phyloP scores from a whole-genome alignment of 64 coral and sea anemone species.

The Stichodactyla mertensii region DNA sequence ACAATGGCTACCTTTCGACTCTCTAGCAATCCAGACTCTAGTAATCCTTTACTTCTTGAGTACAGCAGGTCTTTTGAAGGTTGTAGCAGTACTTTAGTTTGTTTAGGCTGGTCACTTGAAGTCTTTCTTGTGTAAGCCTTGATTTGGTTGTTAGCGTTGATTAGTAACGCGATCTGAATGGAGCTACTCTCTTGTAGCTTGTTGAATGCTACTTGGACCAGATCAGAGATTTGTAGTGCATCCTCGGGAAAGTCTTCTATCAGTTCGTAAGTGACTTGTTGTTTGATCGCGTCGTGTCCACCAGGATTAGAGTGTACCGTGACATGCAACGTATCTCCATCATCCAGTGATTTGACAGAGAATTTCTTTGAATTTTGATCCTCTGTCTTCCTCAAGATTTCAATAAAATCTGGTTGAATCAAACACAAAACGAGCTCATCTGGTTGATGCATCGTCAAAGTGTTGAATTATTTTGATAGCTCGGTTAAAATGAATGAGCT shows the following conservation, averaged over 20 bases:
- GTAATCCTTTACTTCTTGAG: constrained; percentile 53
- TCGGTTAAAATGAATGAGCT: neutral
- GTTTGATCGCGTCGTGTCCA: neutral
- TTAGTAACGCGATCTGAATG: constrained; percentile 41
- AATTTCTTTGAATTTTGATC: constrained; percentile 20
- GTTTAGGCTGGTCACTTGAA: neutral
- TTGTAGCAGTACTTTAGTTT: constrained; percentile 48
- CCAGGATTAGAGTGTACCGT: constrained; percentile 9
- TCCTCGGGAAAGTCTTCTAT: constrained; percentile 12
- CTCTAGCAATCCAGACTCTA: constrained; percentile 58
- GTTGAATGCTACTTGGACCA: constrained; percentile 9
- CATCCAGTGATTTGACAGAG: constrained; percentile 40
- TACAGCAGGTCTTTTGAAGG: constrained; percentile 68
- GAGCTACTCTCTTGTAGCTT: neutral
- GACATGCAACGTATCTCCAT: constrained; percentile 53
- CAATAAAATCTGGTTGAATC: constrained; percentile 85
- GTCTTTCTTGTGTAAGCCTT: constrained; percentile 31
- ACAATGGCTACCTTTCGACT: constrained; percentile 61
- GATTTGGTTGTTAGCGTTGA: constrained; percentile 13
- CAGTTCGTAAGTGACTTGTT: constrained; percentile 49
- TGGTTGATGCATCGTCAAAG: neutral
- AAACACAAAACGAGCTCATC: constrained; percentile 69
- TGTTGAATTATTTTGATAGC: neutral
- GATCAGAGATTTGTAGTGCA: neutral
- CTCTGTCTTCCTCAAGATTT: constrained; percentile 49